Evolutionary conservation across 2,113 vertebrate species (phyloP), one percentile per base, ranked within the genome.

Genomic region (Tiliqua scincoides): DNA sequence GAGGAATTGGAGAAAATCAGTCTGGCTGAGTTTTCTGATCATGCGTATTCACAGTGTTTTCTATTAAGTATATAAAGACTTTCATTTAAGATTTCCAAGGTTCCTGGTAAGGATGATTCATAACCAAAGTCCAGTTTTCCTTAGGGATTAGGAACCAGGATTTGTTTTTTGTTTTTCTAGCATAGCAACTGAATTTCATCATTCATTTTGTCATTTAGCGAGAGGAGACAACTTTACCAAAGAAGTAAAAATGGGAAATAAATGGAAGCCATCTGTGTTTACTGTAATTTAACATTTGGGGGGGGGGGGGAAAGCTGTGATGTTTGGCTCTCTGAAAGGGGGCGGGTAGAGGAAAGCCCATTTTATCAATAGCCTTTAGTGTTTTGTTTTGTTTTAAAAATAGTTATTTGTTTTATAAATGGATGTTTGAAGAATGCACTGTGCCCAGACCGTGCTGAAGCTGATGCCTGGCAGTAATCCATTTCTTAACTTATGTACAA

Each of bases 401-500:
- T 75, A 88, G 68, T 89, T 94, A 94, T 94, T 95, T 96, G 88
- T 95, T 95, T 96, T 94, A 91, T 91, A 95, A 96, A 95, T 95
- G 92, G 88, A 88, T 92, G 61, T 81, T 87, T 71, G 92, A 95
- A 93, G 91, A 93, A 87, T 90, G 90, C 77, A 85, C 95, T 93
- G 85, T 85, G 92, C 91, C 92, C 88, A 90, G 79, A 95, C 89
- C 93, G 91, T 96, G 92, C 88, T 89, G 92, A 94, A 94, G 95
- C 96, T 96, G 96, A 95, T 96, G 95, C 96, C 96, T 97, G 97
- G 96, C 97, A 96, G 97, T 95, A 97, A 98, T 97, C 97, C 97
- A 97, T 97, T 97, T 96, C 95, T 96, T 96, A 95, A 97, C 95
- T 96, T 97, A 93, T 93, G 95, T 96, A 96, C 95, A 95, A 95